Evolutionary conservation across 2,797 vertebrate species (phyloP).

Genomic region (Philypnodon macrostomus): DNA sequence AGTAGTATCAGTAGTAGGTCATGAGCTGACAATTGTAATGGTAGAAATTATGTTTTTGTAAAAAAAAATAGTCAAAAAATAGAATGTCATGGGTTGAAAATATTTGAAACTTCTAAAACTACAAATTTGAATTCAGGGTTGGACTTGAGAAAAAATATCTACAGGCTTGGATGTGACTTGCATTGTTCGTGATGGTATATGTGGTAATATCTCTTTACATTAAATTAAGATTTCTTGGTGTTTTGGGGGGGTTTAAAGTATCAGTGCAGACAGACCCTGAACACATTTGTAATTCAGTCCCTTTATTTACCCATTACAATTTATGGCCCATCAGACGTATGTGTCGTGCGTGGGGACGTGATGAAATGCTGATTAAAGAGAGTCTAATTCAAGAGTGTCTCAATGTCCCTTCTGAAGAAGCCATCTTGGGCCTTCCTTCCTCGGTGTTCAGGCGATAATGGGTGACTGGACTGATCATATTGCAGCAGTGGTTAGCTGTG

Average conservation of each 20-base stretch:
- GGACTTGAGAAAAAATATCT: too few species aligned
- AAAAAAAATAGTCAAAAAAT: too few species aligned
- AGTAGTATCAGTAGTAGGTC: too few species aligned
- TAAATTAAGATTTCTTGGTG: conserved; percentile 59
- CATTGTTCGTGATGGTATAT: too few species aligned
- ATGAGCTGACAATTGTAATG: too few species aligned
- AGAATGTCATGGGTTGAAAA: too few species aligned
- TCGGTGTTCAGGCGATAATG: conserved; percentile 29
- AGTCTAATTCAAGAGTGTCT: conserved; percentile 40
- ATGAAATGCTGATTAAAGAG: conserved; percentile 60
- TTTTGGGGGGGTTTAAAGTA: too few species aligned
- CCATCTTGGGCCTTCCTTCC: conserved; percentile 15
- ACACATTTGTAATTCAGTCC: conserved; percentile 7
- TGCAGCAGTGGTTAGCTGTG: conserved; percentile 28
- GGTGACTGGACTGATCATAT: conserved; percentile 42
- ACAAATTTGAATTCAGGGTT: too few species aligned
- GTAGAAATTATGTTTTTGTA: too few species aligned
- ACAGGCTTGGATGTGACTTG: too few species aligned
- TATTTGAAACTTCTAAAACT: too few species aligned
- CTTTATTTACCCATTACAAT: conserved; percentile 18
- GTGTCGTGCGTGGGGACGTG: conserved; percentile 35
- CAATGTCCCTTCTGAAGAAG: conserved; percentile 17
- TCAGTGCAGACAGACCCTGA: not conserved
- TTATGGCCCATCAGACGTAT: conserved; percentile 19
- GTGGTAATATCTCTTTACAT: conserved; percentile 75